These are phyloP conservation scores for Hetaerina titia DNA, from an alignment of 2,888 invertebrate species.

Conservation along the genomic window DNA sequence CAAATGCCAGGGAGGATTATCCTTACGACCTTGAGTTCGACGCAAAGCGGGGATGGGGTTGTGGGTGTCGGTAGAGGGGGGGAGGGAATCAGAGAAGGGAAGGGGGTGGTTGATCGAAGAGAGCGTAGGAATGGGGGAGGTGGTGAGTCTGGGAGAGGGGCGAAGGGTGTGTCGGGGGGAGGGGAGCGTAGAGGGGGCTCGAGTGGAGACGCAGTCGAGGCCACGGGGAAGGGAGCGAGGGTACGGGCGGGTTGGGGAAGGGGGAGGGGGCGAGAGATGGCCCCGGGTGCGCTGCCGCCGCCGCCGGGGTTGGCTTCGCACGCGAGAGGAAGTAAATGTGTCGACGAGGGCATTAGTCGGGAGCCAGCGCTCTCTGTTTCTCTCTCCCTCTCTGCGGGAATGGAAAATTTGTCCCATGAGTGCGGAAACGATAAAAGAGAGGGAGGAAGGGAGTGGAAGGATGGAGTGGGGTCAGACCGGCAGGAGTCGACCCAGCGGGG, in stretches of 20 bases:
- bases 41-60: too few species aligned
- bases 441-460: background rate
- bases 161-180: background rate
- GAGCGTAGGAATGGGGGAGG: background rate
- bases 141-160: background rate
- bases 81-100: background rate
- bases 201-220: slow-evolving; percentile 1
- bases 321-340: slow-evolving; percentile 45
- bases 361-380: background rate
- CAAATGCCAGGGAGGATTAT: too few species aligned
- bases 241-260: background rate
- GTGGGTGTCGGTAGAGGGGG: background rate
- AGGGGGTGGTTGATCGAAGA: background rate
- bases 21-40: too few species aligned
- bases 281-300: background rate
- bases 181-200: background rate
- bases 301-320: background rate
- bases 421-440: slow-evolving; percentile 47
- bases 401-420: slow-evolving; percentile 46
- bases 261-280: background rate
- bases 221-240: background rate
- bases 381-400: background rate
- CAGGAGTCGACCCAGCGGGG: background rate
- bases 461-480: background rate
- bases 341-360: slow-evolving; percentile 63